A percentile compares a stretch with the other conserved stretches of the same genome.
Evolutionary conservation across 2,888 invertebrate species (phyloP).

Genomic region (Eulithis prunata): DNA sequence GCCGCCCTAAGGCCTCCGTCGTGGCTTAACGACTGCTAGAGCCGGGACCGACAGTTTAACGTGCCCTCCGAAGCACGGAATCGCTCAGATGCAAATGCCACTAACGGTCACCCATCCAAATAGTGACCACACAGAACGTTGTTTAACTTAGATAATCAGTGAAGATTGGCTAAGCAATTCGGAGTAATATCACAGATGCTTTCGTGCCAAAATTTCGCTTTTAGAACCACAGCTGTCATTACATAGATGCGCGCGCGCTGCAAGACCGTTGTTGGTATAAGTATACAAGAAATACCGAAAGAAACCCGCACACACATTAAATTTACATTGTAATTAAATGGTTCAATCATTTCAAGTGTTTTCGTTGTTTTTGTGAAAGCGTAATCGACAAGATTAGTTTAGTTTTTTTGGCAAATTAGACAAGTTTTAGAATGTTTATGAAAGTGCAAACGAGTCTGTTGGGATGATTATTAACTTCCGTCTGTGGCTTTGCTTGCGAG

Average conservation of each 20-base stretch:
- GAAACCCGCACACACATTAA: conserved; percentile 6
- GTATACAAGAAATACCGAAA: background rate
- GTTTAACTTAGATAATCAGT: no score
- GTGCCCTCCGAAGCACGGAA: no score
- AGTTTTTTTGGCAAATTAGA: conserved; percentile 1
- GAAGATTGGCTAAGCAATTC: no score
- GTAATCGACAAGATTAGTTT: conserved; percentile 16
- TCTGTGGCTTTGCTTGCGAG: background rate
- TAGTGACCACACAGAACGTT: no score
- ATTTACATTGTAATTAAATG: conserved; percentile 12
- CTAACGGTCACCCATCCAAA: no score
- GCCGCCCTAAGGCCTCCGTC: no score
- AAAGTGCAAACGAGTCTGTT: background rate
- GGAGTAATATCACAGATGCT: no score
- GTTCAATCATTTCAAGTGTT: conserved; percentile 11
- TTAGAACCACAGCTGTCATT: background rate
- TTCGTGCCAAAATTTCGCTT: background rate
- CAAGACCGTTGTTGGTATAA: background rate
- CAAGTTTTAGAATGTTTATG: conserved; percentile 6
- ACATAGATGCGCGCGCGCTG: conserved; percentile 4
- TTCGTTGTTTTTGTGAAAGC: conserved; percentile 22
- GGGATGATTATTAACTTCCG: background rate
- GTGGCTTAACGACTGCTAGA: no score
- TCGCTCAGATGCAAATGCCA: no score
- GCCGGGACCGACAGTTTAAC: no score